Evolutionary conservation across 2,888 invertebrate species (phyloP).

Genomic region (Orchestes rusci): DNA sequence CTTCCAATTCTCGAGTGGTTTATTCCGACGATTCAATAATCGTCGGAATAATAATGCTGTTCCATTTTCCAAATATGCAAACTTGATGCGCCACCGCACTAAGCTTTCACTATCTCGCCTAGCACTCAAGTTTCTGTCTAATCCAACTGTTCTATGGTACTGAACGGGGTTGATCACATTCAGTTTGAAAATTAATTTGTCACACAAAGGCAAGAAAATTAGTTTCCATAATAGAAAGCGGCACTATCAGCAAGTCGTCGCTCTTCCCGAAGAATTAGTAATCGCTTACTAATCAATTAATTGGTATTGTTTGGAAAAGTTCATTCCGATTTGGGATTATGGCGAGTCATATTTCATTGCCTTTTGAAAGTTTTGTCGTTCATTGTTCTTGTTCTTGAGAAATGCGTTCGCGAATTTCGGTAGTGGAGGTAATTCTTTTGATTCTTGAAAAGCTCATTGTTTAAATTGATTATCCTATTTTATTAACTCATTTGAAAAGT

Average conservation of each 20-base stretch:
- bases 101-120: constrained; percentile 11
- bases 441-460: too few species aligned
- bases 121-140: constrained; percentile 11
- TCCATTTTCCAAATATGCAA: too few species aligned
- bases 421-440: too few species aligned
- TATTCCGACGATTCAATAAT: too few species aligned
- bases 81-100: too few species aligned
- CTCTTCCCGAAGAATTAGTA: constrained; percentile 11
- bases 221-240: constrained; percentile 18
- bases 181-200: constrained; percentile 21
- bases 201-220: constrained; percentile 24
- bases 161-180: constrained; percentile 24
- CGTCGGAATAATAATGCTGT: too few species aligned
- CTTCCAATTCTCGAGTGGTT: too few species aligned
- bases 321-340: constrained; percentile 9
- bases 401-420: too few species aligned
- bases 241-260: constrained; percentile 14
- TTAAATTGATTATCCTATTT: too few species aligned
- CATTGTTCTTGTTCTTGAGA: too few species aligned
- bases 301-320: constrained; percentile 16
- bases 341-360: constrained; percentile 11
- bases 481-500: too few species aligned
- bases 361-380: constrained; percentile 2
- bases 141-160: constrained; percentile 8
- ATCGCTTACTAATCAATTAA: constrained; percentile 19